These are phyloP conservation scores for Labrus mixtus DNA, from an alignment of 2,113 vertebrate species.

Conservation along the genomic window DNA sequence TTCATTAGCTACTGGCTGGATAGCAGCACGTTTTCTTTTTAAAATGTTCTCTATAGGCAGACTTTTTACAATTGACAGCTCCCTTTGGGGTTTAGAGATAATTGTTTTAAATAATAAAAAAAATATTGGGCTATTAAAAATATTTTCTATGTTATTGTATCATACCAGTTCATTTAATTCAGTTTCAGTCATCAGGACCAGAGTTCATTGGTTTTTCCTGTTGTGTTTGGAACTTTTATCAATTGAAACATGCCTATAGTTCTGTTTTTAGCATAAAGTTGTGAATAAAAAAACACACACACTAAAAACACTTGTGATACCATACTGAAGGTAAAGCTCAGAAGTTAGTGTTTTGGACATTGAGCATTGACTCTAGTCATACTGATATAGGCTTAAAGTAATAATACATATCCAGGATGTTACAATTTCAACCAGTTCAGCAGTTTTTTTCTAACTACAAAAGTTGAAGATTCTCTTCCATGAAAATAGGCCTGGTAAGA, in stretches of 20 bases:
- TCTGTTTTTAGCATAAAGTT: not conserved
- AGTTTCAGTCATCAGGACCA: not conserved
- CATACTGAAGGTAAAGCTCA: not conserved
- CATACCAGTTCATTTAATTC: not conserved
- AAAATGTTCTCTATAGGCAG: slow-evolving; percentile 35
- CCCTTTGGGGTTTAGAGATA: not conserved
- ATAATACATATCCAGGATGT: no score
- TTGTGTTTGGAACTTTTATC: not conserved
- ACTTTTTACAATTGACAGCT: slow-evolving; percentile 42
- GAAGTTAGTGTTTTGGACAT: not conserved
- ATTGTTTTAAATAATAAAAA: no score
- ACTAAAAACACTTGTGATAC: no score
- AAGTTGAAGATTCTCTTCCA: not conserved
- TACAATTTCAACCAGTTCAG: slow-evolving; percentile 20
- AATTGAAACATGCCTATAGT: not conserved
- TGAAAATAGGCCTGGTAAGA: slow-evolving; percentile 5
- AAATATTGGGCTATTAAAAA: not conserved
- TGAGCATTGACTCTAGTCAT: not conserved
- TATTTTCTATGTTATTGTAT: not conserved
- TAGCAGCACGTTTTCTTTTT: slow-evolving; percentile 49
- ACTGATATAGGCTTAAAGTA: not conserved
- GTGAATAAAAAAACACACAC: not conserved
- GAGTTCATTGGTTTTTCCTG: slow-evolving; percentile 3
- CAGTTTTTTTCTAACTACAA: slow-evolving; percentile 14
- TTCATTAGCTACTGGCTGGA: slow-evolving; percentile 68